phyloP scores from a whole-genome alignment of 1,140 invertebrate species.

The Drosophila sturtevanti region DNA sequence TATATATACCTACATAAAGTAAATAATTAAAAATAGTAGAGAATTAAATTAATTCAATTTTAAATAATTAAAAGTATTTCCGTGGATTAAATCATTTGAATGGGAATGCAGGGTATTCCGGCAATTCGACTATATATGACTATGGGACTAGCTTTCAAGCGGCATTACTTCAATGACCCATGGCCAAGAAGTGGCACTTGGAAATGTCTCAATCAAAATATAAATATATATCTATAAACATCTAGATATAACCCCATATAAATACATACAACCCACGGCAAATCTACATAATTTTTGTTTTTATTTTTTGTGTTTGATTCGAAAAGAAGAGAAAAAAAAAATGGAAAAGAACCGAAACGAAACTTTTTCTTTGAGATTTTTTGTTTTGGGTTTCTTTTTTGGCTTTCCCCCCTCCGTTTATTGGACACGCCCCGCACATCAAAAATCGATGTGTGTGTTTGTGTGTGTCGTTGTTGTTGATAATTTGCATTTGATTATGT shows the following conservation, averaged over 20 bases:
- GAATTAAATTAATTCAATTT: too few relatives aligned
- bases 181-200: slow-evolving; percentile 77
- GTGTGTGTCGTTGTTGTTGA: slow-evolving; percentile 52
- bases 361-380: slow-evolving; percentile 64
- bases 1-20: too few relatives aligned
- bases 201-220: slow-evolving; percentile 70
- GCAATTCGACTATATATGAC: not conserved
- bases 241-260: slow-evolving; percentile 28
- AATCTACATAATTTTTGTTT: slow-evolving; percentile 70
- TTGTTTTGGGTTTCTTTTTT: slow-evolving; percentile 23
- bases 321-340: slow-evolving; percentile 17
- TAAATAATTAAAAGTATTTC: too few relatives aligned
- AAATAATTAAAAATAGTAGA: too few relatives aligned
- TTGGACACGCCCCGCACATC: slow-evolving; percentile 54
- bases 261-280: slow-evolving; percentile 60
- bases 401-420: slow-evolving; percentile 2
- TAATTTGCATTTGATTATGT: slow-evolving; percentile 79
- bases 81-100: too few relatives aligned
- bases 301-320: slow-evolving; percentile 24
- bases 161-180: slow-evolving; percentile 65
- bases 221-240: slow-evolving; percentile 15
- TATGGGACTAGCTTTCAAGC: not conserved
- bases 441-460: slow-evolving; percentile 20
- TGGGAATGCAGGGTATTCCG: not conserved
- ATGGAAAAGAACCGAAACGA: slow-evolving; percentile 41